Base-by-base conservation (phyloP, 2,797 vertebrate species). In the Lophotriccus pileatus region DNA sequence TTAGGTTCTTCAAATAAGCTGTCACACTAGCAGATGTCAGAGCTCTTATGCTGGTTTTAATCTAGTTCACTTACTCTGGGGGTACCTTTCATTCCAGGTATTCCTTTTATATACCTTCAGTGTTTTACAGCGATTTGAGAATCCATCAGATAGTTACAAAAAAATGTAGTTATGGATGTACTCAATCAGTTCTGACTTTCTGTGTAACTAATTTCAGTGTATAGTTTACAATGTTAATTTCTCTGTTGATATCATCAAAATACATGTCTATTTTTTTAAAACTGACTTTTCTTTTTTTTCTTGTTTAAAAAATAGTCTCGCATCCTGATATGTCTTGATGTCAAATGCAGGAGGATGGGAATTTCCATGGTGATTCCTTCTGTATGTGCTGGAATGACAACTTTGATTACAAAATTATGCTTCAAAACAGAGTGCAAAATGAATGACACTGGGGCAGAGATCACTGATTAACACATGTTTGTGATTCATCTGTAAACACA, bases 361-460 rank as follows among this genome's bases (percentile, higher is more conserved):
- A 84, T 89, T 94, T 89, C 73, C 39, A 11, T 62, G 69, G 53
- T 75, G 69, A 91, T 88, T 81, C 86, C 59, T 90, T 94, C 50
- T 67, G n/a, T 32, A 14, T 59, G 17, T 85, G 37, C 69, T 75
- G 75, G 41, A 39, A 39, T 92, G 63, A 70, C 72, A 76, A 8
- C 30, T 80, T 80, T 82, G 60, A 69, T 91, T 84, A 55, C 68
- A 80, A 77, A 89, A 55, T 84, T 30, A 6, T 70, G 34, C 58
- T 92, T 89, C 46, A 69, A 64, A 93, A 55, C 0, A 0, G 13
- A 75, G 46, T 19, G 21, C 77, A 56, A 84, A 84, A 63, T 55
- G 49, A 93, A 13, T 52, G 69, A 80, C 62, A 49, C 11, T 53
- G 55, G 50, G 55, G 44, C 79, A 89, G 76, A 84, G 62, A 56